Evolutionary conservation across 2,113 vertebrate species (phyloP).

Genomic region (Pelusios castaneus): DNA sequence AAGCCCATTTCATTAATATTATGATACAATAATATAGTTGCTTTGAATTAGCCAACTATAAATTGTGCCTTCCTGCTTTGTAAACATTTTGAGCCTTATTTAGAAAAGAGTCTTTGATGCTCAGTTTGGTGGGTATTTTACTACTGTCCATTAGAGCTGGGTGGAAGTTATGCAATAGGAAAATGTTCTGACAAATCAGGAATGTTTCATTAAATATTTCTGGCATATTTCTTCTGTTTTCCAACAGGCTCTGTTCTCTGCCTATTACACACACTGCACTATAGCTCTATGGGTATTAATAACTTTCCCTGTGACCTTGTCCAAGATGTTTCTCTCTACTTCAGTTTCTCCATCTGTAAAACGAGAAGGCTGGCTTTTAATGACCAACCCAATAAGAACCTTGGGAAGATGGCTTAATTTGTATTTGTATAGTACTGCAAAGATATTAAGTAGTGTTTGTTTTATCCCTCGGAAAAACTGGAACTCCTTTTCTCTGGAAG

Average conservation of each 20-base stretch:
- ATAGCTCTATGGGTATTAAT: too few species aligned
- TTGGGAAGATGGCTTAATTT: too few species aligned
- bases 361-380: neutral
- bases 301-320: neutral
- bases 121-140: neutral
- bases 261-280: too few species aligned
- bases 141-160: neutral
- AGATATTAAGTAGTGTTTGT: neutral
- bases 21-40: neutral
- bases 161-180: neutral
- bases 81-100: neutral
- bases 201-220: too few species aligned
- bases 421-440: neutral
- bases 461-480: neutral
- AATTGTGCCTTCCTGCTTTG: neutral
- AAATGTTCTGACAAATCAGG: neutral
- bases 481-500: neutral
- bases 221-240: too few species aligned
- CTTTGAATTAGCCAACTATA: neutral
- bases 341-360: neutral
- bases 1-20: neutral
- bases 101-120: neutral
- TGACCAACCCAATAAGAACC: neutral
- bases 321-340: neutral
- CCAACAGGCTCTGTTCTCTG: neutral